A percentile compares a stretch with the other conserved stretches of the same genome.
These are phyloP conservation scores for Drosophila prolongata DNA, from an alignment of 2,888 invertebrate genomes.

Conservation along the genomic window DNA sequence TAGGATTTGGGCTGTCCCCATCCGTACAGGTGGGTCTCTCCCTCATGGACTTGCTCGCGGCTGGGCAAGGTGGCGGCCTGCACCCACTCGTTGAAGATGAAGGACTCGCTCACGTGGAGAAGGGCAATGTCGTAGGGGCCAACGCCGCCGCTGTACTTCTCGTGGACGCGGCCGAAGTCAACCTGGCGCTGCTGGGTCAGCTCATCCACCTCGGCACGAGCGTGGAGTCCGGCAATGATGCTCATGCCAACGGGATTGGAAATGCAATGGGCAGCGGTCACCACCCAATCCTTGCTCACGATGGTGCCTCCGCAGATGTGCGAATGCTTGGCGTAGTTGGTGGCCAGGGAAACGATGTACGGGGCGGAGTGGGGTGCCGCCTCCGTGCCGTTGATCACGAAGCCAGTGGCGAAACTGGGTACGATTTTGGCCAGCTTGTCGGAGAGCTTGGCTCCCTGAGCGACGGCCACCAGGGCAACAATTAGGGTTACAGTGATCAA, in stretches of 20 bases:
- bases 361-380: constrained; percentile 84
- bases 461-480: constrained; percentile 64
- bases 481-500: constrained; percentile 61
- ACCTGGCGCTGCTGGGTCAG: constrained; percentile 76
- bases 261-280: constrained; percentile 84
- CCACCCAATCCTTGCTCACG: constrained; percentile 81
- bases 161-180: constrained; percentile 79
- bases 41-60: constrained; percentile 67
- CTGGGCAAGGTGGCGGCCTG: constrained; percentile 82
- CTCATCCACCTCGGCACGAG: constrained; percentile 64
- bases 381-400: constrained; percentile 82
- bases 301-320: constrained; percentile 85
- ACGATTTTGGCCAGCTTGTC: constrained; percentile 60
- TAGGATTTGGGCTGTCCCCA: constrained; percentile 84
- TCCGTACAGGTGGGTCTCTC: constrained; percentile 83
- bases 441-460: constrained; percentile 64
- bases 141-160: constrained; percentile 80
- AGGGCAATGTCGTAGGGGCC: constrained; percentile 86
- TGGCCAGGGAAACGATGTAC: constrained; percentile 84
- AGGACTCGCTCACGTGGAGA: constrained; percentile 78
- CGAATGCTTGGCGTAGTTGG: constrained; percentile 51
- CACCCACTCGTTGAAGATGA: constrained; percentile 78
- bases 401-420: constrained; percentile 75
- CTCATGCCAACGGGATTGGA: constrained; percentile 71
- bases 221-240: constrained; percentile 84